Conservation (phyloP, 2,113 vertebrate genomes). For the Dipodomys ordii region DNA sequence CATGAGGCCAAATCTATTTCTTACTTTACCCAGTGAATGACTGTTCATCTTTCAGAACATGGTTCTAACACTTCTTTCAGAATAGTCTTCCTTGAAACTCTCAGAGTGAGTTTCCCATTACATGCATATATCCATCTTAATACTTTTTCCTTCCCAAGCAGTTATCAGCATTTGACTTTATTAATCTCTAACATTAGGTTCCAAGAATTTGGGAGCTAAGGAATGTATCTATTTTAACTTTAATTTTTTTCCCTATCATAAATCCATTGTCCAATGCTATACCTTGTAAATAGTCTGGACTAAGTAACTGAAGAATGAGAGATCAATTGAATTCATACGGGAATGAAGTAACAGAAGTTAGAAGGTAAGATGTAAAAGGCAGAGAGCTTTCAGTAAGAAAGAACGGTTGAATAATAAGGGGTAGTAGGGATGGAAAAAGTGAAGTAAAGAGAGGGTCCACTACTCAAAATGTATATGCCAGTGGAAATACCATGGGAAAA, state of each 20-base stretch:
- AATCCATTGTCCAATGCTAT: background rate
- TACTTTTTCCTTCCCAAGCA: background rate
- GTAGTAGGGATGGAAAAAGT: too few species aligned
- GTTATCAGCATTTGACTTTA: background rate
- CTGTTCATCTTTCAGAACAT: background rate
- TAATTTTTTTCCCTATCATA: background rate
- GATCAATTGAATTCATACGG: background rate
- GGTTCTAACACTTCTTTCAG: background rate
- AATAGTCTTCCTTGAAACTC: background rate
- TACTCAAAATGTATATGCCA: too few species aligned
- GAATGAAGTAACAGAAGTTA: slow-evolving; percentile 40
- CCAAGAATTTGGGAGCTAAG: background rate
- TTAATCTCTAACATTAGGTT: background rate
- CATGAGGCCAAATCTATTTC: background rate
- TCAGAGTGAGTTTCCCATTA: background rate
- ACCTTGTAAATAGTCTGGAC: background rate
- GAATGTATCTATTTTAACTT: background rate
- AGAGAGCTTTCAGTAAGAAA: too few species aligned
- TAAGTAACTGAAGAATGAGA: background rate
- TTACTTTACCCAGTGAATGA: background rate
- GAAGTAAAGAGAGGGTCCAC: too few species aligned
- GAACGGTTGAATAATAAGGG: too few species aligned
- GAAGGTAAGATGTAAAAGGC: background rate
- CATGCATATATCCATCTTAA: background rate
- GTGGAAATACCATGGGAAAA: too few species aligned